Base-by-base conservation (phyloP, 2,888 invertebrate genomes). In the Cryptops parisi region DNA sequence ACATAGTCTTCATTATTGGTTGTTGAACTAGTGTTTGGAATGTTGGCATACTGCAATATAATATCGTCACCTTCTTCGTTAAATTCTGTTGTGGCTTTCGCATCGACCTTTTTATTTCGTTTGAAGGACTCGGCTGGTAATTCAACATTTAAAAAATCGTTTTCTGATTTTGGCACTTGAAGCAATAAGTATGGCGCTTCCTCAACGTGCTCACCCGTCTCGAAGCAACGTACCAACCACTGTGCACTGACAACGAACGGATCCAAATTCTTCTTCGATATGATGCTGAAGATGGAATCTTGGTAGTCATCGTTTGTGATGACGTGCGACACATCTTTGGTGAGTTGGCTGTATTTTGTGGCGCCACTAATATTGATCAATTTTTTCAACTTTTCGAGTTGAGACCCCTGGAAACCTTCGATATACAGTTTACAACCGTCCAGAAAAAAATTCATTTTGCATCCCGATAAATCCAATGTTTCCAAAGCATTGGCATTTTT, bases 391-490 rank as follows among this genome's bases (percentile, higher is more conserved):
- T 52, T 46, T 5, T 54, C 54, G 3, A 51, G 19, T n/a, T 21
- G n/a, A 9, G 22, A 22, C 0, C 69, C 57, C n/a, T 69, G 68
- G 63, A 84, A 82, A 4, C 84, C 85, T 59, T 77, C 75, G 33
- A 84, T 63, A 62, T 78, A 50, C 57, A 86, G 84, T 69, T 82
- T 84, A 65, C 88, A 91, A 47, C 90, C 90, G 71, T 93, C 91
- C 53, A 93, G 77, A 65, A 89, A 89, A 55, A 79, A 74, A 27
- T 87, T 89, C 57, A 81, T 81, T 64, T 76, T 77, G 64, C 81
- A 82, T 33, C 9, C 72, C 53, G 76, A 77, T 58, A 84, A 71
- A 61, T 82, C 80, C 41, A 82, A 70, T 52, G 57, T 56, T 21
- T 67, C 63, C 17, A 65, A 54, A 21, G 33, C 6, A 15, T 33